A percentile compares a stretch with the other conserved stretches of the same genome.
Evolutionary conservation across 2,113 vertebrate species (phyloP).

Genomic region (Macheiramphus alcinus): DNA sequence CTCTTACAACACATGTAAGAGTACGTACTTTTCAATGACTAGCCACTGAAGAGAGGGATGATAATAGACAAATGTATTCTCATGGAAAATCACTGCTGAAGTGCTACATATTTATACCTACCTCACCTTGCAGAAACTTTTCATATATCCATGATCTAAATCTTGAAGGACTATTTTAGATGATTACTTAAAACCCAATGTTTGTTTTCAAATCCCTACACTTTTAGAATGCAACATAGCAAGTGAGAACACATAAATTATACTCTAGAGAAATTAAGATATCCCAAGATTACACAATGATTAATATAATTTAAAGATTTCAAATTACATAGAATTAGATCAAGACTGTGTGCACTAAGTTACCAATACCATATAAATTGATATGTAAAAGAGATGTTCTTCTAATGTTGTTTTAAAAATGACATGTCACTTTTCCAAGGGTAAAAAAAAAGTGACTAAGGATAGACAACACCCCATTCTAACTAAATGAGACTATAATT

Average conservation of each 20-base stretch:
- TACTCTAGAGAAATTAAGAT: not conserved
- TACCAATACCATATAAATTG: not conserved
- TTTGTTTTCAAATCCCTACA: not conserved
- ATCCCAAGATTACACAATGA: not conserved
- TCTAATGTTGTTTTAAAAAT: not conserved
- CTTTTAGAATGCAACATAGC: not conserved
- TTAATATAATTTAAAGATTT: not conserved
- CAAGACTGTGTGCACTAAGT: not conserved
- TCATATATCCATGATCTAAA: not conserved
- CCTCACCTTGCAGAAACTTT: not conserved
- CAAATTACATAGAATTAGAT: not conserved
- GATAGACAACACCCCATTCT: not conserved
- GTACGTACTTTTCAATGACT: not conserved
- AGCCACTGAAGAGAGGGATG: not conserved
- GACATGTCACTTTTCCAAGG: not conserved
- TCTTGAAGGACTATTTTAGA: not conserved
- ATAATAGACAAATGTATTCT: not conserved
- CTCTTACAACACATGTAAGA: not conserved
- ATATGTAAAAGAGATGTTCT: not conserved
- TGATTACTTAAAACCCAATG: not conserved
- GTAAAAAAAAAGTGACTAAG: not conserved
- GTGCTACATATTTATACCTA: not conserved
- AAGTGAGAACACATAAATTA: not conserved
- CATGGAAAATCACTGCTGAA: not conserved
- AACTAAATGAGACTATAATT: not conserved